Evolutionary conservation across 1,140 invertebrate species (phyloP), one percentile per base, ranked within the genome.

Genomic region (Adelges cooleyi): DNA sequence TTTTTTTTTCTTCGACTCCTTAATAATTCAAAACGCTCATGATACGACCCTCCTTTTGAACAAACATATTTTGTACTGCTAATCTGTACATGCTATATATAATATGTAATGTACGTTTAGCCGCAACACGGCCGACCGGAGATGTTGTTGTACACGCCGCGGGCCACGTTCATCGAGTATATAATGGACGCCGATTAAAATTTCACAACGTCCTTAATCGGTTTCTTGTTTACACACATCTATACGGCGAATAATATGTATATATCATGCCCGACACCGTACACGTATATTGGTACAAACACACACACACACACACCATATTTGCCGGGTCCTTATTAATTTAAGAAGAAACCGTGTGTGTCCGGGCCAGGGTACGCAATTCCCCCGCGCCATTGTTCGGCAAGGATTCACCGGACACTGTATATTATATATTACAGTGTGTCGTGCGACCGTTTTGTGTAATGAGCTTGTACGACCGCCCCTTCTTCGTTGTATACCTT

Each of bases 201-300:
- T 56, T 56, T 56, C 36, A 56, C 53, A 25, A 40, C 53, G 38
- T 10, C n/a, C 53, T 42, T 40, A 56, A 42, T 56, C 36, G 53
- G 36, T 56, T 56, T 56, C 22, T 56, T 56, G 53, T 56, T 56
- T 56, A 56, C 53, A 56, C 18, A 40, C 20, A n/a, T n/a, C n/a
- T n/a, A n/a, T 17, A 3, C 9, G 15, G 8, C 9, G n/a, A 18
- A 25, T 15, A 17, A 52, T 52, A 33, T 17, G n/a, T 52, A 18
- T 27, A 29, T 9, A n/a, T n/a, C n/a, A n/a, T n/a, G n/a, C n/a
- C n/a, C n/a, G n/a, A n/a, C n/a, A n/a, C n/a, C n/a, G n/a, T n/a
- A 29, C 2, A 11, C 2, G 6, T 52, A 17, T 10, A 29, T 3
- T 4, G 13, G n/a, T n/a, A 46, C 44, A 46, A 44, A 18, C 17